phyloP scores from a whole-genome alignment of 2,797 vertebrate genomes.

The Poeciliopsis paucimaculata region DNA sequence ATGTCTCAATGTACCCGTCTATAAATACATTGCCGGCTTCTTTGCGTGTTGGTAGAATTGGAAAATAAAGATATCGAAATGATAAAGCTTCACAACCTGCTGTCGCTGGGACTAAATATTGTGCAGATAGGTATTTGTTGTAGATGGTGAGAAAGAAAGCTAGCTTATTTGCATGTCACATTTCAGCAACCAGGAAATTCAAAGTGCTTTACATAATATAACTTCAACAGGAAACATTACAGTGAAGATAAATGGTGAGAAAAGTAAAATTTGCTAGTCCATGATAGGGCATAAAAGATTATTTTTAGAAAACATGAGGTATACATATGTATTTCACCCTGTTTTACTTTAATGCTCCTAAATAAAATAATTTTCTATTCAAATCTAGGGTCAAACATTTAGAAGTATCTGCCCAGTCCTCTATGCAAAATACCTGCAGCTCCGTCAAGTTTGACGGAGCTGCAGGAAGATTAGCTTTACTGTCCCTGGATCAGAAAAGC shows the following conservation, averaged over 20 bases:
- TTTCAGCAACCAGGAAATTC: too few relatives aligned
- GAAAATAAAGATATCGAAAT: constrained; percentile 19
- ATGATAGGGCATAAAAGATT: neutral
- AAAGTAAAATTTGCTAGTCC: neutral
- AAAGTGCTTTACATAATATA: too few relatives aligned
- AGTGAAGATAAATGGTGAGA: neutral
- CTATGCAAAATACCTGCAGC: neutral
- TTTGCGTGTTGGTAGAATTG: constrained; percentile 28
- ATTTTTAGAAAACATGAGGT: too few relatives aligned
- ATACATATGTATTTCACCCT: neutral
- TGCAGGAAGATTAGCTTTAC: too few relatives aligned
- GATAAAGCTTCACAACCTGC: constrained; percentile 32
- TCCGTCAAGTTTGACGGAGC: neutral
- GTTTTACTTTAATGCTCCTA: neutral
- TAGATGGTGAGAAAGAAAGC: neutral
- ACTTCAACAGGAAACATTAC: too few relatives aligned
- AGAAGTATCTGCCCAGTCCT: neutral
- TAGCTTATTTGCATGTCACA: neutral
- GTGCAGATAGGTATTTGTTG: constrained; percentile 12
- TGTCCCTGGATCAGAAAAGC: too few relatives aligned
- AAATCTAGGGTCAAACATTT: neutral
- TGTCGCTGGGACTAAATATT: neutral
- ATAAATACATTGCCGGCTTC: constrained; percentile 6
- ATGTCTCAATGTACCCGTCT: constrained; percentile 13
- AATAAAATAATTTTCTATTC: neutral